Evolutionary conservation across 2,113 vertebrate species (phyloP).

Genomic region (Cygnus buccinator): DNA sequence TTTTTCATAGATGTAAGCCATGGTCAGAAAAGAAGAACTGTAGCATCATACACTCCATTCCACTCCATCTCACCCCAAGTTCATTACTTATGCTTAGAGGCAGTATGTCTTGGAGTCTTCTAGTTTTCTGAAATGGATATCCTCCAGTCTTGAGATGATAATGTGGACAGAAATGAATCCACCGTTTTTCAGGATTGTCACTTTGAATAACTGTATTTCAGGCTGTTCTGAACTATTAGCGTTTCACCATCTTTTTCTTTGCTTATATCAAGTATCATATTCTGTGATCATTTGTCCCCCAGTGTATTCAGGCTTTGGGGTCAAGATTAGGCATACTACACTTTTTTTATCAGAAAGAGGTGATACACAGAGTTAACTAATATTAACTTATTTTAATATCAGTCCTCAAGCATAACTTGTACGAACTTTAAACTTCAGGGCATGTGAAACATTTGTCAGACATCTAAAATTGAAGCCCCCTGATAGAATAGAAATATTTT

Average conservation of each 20-base stretch:
- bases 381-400: background rate
- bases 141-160: background rate
- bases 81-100: background rate
- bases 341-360: background rate
- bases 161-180: background rate
- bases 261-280: fast-evolving
- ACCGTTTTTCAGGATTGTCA: background rate
- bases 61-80: background rate
- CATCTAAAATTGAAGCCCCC: background rate
- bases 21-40: background rate
- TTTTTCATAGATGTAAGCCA: background rate
- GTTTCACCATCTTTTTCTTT: background rate
- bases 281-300: background rate
- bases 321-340: background rate
- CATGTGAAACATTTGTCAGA: fast-evolving
- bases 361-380: background rate
- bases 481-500: background rate
- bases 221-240: background rate
- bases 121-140: background rate
- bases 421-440: background rate
- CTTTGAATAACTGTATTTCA: background rate
- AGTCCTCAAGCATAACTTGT: background rate
- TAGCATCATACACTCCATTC: background rate
- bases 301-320: background rate
- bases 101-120: fast-evolving